These are phyloP conservation scores for Unio pictorum DNA, from an alignment of 2,888 invertebrate genomes.

Conservation along the genomic window DNA sequence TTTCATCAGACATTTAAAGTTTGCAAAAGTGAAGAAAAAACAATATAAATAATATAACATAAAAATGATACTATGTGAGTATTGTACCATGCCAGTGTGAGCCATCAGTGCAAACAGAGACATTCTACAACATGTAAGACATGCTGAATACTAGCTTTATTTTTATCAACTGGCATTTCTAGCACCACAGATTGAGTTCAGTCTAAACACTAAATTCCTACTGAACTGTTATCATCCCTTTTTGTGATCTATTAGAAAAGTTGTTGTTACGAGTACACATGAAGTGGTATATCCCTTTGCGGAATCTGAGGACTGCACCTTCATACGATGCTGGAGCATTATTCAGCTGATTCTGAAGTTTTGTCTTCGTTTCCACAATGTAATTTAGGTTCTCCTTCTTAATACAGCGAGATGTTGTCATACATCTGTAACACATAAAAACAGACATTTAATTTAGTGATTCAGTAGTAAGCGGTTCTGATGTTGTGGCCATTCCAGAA, in stretches of 20 bases:
- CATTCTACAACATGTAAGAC: too few relatives aligned
- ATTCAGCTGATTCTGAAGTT: conserved; percentile 60
- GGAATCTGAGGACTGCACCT: conserved; percentile 64
- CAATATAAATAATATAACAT: too few relatives aligned
- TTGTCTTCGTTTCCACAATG: conserved; percentile 43
- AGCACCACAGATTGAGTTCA: too few relatives aligned
- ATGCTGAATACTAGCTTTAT: too few relatives aligned
- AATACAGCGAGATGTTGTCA: conserved; percentile 33
- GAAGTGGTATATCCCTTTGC: conserved; percentile 63
- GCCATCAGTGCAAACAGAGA: too few relatives aligned
- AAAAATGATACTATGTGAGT: too few relatives aligned
- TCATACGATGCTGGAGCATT: conserved; percentile 69
- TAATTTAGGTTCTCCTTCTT: conserved; percentile 19
- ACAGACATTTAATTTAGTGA: neutral
- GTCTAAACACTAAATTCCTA: conserved; percentile 14
- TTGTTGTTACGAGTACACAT: conserved; percentile 70
- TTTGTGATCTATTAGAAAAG: conserved; percentile 69
- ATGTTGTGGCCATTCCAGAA: too few relatives aligned
- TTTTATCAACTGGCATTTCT: too few relatives aligned
- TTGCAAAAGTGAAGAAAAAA: too few relatives aligned
- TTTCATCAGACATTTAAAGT: too few relatives aligned
- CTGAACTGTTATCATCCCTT: conserved; percentile 59
- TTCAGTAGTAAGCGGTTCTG: too few relatives aligned
- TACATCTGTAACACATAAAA: conserved; percentile 39
- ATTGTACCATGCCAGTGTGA: too few relatives aligned